Evolutionary conservation across 2,888 invertebrate species (phyloP).

Genomic region (Halictus ligatus): DNA sequence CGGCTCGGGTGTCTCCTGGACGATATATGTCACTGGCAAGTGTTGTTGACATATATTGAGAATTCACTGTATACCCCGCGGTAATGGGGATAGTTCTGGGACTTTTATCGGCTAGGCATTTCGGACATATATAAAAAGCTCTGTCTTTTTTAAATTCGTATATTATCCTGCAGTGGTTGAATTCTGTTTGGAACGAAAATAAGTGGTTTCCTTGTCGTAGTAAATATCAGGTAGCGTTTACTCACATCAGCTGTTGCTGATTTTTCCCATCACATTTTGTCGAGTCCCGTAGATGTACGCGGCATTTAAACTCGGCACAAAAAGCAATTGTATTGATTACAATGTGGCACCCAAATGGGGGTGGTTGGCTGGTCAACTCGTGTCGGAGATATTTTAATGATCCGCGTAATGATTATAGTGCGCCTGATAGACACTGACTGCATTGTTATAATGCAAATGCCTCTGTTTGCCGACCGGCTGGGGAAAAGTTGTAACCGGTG

Average conservation of each 20-base stretch:
- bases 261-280: slow-evolving; percentile 40
- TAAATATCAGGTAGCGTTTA: neutral
- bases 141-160: neutral
- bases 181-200: neutral
- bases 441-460: slow-evolving; percentile 63
- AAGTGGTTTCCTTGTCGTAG: neutral
- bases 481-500: slow-evolving; percentile 57
- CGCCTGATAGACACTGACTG: slow-evolving; percentile 54
- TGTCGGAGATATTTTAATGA: slow-evolving; percentile 64
- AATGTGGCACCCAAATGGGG: slow-evolving; percentile 56
- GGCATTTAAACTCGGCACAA: slow-evolving; percentile 62
- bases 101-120: too few species aligned
- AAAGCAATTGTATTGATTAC: slow-evolving; percentile 64
- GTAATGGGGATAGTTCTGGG: too few species aligned
- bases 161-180: neutral
- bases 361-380: slow-evolving; percentile 48
- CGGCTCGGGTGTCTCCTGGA: too few species aligned
- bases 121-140: too few species aligned
- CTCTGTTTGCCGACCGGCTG: slow-evolving; percentile 50
- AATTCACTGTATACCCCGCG: too few species aligned
- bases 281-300: slow-evolving; percentile 45
- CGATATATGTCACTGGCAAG: too few species aligned
- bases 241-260: slow-evolving; percentile 17
- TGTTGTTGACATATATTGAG: too few species aligned
- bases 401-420: slow-evolving; percentile 66